Conservation (phyloP, 2,113 vertebrate species). For the Chrysochloris asiatica region DNA sequence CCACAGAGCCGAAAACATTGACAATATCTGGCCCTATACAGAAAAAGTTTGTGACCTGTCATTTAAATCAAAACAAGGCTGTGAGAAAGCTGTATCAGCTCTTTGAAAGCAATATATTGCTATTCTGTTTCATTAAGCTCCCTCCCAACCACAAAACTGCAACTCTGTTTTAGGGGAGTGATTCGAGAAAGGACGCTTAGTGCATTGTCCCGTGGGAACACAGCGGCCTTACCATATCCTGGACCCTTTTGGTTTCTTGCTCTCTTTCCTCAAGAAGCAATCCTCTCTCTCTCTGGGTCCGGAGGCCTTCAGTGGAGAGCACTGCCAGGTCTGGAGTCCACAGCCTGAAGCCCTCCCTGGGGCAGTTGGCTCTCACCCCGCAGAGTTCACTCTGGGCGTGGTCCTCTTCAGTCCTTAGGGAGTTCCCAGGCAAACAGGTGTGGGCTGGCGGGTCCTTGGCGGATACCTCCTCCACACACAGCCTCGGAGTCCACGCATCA, state of each 20-base stretch:
- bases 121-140: fast-evolving
- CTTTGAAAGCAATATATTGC: fast-evolving
- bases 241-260: fast-evolving
- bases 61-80: not conserved
- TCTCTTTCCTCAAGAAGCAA: not conserved
- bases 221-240: not conserved
- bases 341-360: not conserved
- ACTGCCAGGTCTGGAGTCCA: not conserved
- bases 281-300: too few species aligned
- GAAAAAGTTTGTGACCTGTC: not conserved
- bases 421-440: constrained; percentile 1
- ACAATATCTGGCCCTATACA: not conserved
- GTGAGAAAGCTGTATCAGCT: not conserved
- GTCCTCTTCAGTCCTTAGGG: not conserved
- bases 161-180: not conserved
- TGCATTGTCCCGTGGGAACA: not conserved
- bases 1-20: not conserved
- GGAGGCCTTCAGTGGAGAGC: not conserved
- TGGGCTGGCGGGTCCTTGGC: not conserved
- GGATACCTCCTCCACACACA: not conserved
- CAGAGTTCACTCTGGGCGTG: constrained; percentile 54
- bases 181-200: not conserved
- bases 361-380: not conserved
- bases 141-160: fast-evolving
- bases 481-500: constrained; percentile 45